Evolutionary conservation across 2,888 invertebrate genomes (phyloP), one percentile per base, ranked within the genome.

Genomic region (Zaprionus lineosus): DNA sequence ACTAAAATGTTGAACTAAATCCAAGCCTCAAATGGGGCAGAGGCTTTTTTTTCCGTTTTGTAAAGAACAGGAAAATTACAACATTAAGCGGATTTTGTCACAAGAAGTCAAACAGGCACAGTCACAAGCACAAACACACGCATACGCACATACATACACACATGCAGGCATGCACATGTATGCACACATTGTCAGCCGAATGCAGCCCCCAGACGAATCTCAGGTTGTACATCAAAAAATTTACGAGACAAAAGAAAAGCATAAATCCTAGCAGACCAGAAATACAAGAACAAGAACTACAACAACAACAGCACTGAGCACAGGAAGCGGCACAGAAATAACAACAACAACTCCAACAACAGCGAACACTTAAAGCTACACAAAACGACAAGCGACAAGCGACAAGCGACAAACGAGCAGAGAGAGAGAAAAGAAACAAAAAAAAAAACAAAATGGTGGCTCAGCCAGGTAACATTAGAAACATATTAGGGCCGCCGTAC

Each of bases 81-180:
- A 83, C 70, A 82, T 84, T 71, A 86, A 84, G 73, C 84, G 84
- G 84, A 73, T 82, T 86, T 86, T 48, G 63, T 58, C 64, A 74
- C 68, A 70, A 67, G 71, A 75, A 84, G 84, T 79, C 81, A 83
- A 82, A 77, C 71, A 81, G 40, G 41, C 60, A 72, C 43, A 21
- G 4, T 21, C 46, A 59, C 50, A 63, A 34, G 39, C 24, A 53
- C 37, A 44, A 46, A 55, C 43, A 58, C 39, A 57, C n/a, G n/a
- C 33, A 50, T 53, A 51, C 36, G 39, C 28, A 37, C 43, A 19
- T 15, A 39, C 36, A 28, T 16, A 14, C n/a, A 34, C 16, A 40
- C 29, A 37, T 21, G 44, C 24, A 50, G 33, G 21, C 34, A 12
- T 7, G 6, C 31, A 55, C 48, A 48, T n/a, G n/a, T n/a, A n/a